Percentiles rank a stretch among this genome's conserved stretches.
Conservation (phyloP, 1,140 invertebrate genomes). For the Drosophila suzukii region DNA sequence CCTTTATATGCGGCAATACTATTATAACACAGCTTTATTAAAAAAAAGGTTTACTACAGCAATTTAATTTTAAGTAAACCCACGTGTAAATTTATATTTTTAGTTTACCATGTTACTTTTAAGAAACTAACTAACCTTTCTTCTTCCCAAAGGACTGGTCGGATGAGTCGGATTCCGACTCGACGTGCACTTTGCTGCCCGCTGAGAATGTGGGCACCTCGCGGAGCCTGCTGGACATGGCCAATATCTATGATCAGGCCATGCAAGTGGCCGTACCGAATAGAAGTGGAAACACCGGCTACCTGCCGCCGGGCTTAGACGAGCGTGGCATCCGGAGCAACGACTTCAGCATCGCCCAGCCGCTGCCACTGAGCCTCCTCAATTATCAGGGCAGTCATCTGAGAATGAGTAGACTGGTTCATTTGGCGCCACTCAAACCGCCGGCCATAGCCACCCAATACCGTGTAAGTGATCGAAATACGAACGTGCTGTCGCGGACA, state of each 20-base stretch:
- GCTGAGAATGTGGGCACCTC: slow-evolving; percentile 1
- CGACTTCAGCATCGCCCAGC: slow-evolving; percentile 10
- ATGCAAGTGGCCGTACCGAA: not conserved
- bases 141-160: slow-evolving; percentile 50
- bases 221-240: slow-evolving; percentile 16
- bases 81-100: no score
- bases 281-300: slow-evolving; percentile 2
- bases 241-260: slow-evolving; percentile 2
- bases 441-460: not conserved
- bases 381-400: not conserved
- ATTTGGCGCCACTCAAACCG: slow-evolving; percentile 10
- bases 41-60: no score
- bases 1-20: no score
- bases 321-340: not conserved
- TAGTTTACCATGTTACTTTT: no score
- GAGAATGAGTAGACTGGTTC: not conserved
- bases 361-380: not conserved
- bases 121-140: not conserved
- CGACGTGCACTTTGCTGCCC: not conserved
- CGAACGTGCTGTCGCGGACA: not conserved
- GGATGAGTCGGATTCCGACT: slow-evolving; percentile 1
- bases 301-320: not conserved
- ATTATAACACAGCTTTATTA: no score
- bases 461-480: not conserved
- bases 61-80: no score